A percentile compares a stretch with the other conserved stretches of the same genome.
Conservation (phyloP, 2,888 invertebrate species). For the Philonicus albiceps region DNA sequence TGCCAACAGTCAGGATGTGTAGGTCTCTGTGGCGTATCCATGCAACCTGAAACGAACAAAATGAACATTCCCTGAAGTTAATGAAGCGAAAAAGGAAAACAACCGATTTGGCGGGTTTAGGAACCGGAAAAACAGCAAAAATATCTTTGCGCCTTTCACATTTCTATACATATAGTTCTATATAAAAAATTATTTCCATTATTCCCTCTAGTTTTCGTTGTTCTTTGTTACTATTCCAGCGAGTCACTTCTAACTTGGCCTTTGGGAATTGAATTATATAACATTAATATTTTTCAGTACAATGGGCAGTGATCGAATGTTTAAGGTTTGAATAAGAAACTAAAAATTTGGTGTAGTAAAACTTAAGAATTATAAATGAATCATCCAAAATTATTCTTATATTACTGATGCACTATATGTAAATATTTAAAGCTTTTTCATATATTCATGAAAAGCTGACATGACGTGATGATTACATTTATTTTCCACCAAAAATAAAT, state of each 20-base stretch:
- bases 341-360: too few relatives aligned
- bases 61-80: conserved; percentile 3
- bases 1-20: conserved; percentile 88
- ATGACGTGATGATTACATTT: background rate
- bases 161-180: background rate
- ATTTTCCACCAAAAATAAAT: background rate
- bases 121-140: background rate
- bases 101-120: background rate
- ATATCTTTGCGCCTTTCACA: background rate
- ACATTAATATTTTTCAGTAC: background rate
- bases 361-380: too few relatives aligned
- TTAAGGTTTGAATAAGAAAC: too few relatives aligned
- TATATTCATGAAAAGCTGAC: too few relatives aligned
- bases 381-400: too few relatives aligned
- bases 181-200: background rate
- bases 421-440: too few relatives aligned
- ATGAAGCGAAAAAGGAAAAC: conserved; percentile 25
- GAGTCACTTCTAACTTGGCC: background rate
- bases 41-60: conserved; percentile 73
- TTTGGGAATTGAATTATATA: background rate
- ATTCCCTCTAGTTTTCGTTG: background rate
- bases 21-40: conserved; percentile 91
- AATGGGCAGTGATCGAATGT: too few relatives aligned
- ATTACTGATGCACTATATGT: background rate
- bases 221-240: background rate